Evolutionary conservation across 1,140 invertebrate genomes (phyloP), one percentile per base, ranked within the genome.

Genomic region (Philotrypesis tridentata): DNA sequence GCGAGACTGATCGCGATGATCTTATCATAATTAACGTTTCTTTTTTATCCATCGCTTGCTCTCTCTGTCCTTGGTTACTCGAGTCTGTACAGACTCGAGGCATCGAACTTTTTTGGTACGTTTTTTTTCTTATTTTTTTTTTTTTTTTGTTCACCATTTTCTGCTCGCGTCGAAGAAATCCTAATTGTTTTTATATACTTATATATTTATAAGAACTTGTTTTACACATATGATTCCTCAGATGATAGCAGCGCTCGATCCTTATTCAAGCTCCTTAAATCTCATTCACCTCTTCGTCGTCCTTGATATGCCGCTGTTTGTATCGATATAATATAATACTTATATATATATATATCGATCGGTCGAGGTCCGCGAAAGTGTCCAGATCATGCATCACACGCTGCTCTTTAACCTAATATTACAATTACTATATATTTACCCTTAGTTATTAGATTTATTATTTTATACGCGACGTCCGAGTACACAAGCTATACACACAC

Each of bases 81-180:
- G 12, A 65, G 61, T 27, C 5, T 29, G n/a, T 65, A 12, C 11
- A 31, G 0, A 40, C n/a, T 27, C 23, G n/a, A 12, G 11, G 60
- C 72, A 75, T 81, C 72, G 72, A 81, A 81, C 72, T 81, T 75
- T 43, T n/a, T 74, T 74, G 61, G 48, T 72, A 79, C 55, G 9
- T 37, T 37, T 37, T 37, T 29, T n/a, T n/a, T n/a, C n/a, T n/a
- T n/a, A n/a, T n/a, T n/a, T n/a, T n/a, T n/a, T n/a, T 60, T 55
- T 31, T 37, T 61, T 71, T 48, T 79, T 25, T 14, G 21, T 14
- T 65, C 61, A 12, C 17, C 61, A 27, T 63, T 3, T 5, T 60
- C 31, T 17, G 23, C 33, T 4, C 7, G 25, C 27, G 4, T 48
- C 63, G 25, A 48, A 68, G 21, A n/a, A 29, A 23, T 8, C 23